These are phyloP conservation scores for Astreopora myriophthalma DNA, from an alignment of 64 coral and sea anemone genomes.

Conservation along the genomic window DNA sequence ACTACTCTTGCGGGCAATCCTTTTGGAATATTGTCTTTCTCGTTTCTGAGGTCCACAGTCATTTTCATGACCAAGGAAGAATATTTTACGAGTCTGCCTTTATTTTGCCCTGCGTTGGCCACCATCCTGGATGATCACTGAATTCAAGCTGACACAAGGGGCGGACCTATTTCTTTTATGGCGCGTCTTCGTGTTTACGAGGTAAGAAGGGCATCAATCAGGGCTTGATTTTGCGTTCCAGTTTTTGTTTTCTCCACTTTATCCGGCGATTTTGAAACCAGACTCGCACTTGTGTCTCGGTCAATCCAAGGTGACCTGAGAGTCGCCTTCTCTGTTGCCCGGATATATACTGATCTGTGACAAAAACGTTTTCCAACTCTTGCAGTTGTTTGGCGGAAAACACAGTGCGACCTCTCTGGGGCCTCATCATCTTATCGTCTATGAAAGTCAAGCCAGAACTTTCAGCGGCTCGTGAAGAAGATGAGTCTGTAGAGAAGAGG, in stretches of 20 bases:
- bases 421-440: slow-evolving; percentile 1
- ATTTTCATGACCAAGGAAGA: too few relatives aligned
- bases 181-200: too few relatives aligned
- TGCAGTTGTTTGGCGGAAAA: slow-evolving; percentile 71
- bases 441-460: not conserved
- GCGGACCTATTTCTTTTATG: too few relatives aligned
- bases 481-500: not conserved
- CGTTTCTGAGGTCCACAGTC: too few relatives aligned
- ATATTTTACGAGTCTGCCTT: too few relatives aligned
- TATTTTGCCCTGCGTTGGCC: too few relatives aligned
- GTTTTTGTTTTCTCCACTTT: slow-evolving; percentile 67
- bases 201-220: too few relatives aligned
- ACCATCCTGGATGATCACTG: too few relatives aligned
- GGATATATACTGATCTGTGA: slow-evolving; percentile 53
- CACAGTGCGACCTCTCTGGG: slow-evolving; percentile 55
- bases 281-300: slow-evolving; percentile 65
- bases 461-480: not conserved
- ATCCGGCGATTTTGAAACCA: slow-evolving; percentile 78
- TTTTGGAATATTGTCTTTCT: too few relatives aligned
- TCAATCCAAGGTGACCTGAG: slow-evolving; percentile 37
- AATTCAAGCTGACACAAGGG: too few relatives aligned
- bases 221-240: not conserved
- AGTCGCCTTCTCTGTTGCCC: slow-evolving; percentile 66
- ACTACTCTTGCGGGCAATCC: too few relatives aligned
- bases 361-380: slow-evolving; percentile 62